These are phyloP conservation scores for Pocota personata DNA, from an alignment of 2,888 invertebrate genomes.

Conservation along the genomic window DNA sequence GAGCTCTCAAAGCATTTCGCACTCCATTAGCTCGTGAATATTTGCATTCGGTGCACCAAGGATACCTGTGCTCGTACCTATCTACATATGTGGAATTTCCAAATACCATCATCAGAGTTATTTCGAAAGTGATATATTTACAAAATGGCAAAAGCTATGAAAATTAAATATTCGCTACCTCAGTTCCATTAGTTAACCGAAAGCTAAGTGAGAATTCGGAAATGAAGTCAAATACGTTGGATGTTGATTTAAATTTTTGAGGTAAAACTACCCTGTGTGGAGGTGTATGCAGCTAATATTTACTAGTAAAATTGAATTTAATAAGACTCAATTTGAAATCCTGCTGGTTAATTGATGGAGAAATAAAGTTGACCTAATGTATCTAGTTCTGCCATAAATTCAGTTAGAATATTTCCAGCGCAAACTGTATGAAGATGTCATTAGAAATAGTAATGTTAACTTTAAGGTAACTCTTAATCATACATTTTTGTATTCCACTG, in stretches of 20 bases:
- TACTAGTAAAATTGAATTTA: neutral
- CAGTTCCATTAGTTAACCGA: neutral
- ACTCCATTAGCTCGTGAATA: too few species aligned
- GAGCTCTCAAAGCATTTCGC: too few species aligned
- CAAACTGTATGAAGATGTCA: too few species aligned
- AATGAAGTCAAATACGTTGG: neutral
- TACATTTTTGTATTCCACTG: too few species aligned
- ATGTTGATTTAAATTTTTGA: neutral
- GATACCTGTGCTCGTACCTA: too few species aligned
- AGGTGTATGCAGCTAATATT: neutral
- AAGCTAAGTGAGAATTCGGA: neutral
- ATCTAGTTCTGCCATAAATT: too few species aligned
- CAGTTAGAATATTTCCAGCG: too few species aligned
- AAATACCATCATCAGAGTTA: neutral
- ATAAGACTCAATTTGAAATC: neutral
- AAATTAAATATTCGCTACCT: neutral
- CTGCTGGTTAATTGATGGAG: neutral
- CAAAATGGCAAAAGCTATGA: neutral
- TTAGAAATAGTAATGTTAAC: too few species aligned
- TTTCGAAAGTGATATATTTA: neutral
- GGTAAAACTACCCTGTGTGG: neutral
- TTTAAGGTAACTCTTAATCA: too few species aligned
- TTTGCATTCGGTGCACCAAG: too few species aligned
- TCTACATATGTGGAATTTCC: neutral
- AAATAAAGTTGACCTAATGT: too few species aligned